phyloP scores from a whole-genome alignment of 2,113 vertebrate species.

The Dinomys branickii region DNA sequence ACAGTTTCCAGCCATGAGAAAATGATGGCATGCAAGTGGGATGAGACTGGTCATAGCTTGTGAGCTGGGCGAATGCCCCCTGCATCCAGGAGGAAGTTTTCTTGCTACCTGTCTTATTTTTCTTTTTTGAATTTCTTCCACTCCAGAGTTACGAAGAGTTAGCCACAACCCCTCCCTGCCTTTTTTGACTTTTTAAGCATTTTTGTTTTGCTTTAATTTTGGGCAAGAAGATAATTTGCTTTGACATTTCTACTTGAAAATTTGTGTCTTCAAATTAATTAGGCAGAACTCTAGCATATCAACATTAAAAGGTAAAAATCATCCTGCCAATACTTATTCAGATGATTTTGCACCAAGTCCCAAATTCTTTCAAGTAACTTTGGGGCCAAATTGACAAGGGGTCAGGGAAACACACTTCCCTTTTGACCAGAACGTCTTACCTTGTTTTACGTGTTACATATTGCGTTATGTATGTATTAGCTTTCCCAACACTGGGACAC shows the following conservation, averaged over 20 bases:
- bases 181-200: background rate
- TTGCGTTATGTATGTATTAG: background rate
- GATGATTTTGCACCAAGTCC: background rate
- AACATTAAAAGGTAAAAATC: background rate
- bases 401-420: background rate
- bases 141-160: background rate
- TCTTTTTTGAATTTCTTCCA: background rate
- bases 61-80: background rate
- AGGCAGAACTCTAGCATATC: background rate
- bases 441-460: background rate
- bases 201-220: background rate
- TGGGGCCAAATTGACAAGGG: background rate
- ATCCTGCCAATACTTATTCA: background rate
- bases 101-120: background rate
- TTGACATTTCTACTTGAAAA: constrained; percentile 55
- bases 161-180: fast-evolving
- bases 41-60: background rate
- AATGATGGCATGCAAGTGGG: background rate
- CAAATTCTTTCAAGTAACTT: background rate
- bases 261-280: constrained; percentile 1
- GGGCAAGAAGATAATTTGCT: constrained; percentile 43
- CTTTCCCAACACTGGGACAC: background rate
- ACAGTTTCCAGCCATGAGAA: background rate
- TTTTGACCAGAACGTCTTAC: constrained; percentile 18
- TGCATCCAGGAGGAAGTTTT: background rate